These are phyloP conservation scores for Phrynocephalus guinanensis DNA, from an alignment of 2,797 vertebrate genomes.

Conservation along the genomic window DNA sequence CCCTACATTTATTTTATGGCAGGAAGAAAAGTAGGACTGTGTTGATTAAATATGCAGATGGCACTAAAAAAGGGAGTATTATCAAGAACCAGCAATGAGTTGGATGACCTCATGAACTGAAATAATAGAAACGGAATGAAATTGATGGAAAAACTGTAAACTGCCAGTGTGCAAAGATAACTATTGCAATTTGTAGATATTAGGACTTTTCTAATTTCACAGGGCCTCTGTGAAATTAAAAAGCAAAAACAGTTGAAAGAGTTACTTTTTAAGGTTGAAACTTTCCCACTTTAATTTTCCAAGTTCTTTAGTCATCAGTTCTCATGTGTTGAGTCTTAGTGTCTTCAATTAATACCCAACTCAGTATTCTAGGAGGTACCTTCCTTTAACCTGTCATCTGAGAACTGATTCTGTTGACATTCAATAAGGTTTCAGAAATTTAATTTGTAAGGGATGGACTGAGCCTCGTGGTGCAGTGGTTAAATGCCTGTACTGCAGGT, in stretches of 20 bases:
- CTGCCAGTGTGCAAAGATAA: background rate
- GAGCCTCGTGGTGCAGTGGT: too few species aligned
- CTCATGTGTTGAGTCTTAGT: background rate
- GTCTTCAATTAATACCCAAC: background rate
- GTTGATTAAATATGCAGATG: constrained; percentile 1
- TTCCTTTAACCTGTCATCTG: background rate
- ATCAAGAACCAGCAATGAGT: background rate
- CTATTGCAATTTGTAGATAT: background rate
- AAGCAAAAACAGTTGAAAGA: constrained; percentile 3
- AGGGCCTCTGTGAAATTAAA: background rate
- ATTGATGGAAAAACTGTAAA: constrained; percentile 4
- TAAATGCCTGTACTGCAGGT: too few species aligned
- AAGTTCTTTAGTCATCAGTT: background rate
- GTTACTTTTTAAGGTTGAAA: background rate
- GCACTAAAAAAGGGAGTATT: background rate
- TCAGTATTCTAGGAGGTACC: background rate
- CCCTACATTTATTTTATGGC: background rate
- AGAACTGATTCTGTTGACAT: too few species aligned
- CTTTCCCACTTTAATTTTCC: background rate
- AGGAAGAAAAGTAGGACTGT: background rate
- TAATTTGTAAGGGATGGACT: background rate
- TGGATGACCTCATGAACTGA: constrained; percentile 13
- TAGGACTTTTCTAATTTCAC: background rate
- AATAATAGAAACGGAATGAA: constrained; percentile 7
- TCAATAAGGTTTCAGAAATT: background rate